A percentile compares a stretch with the other conserved stretches of the same genome.
Conservation (phyloP, 2,797 vertebrate genomes). For the Brotula barbata region DNA sequence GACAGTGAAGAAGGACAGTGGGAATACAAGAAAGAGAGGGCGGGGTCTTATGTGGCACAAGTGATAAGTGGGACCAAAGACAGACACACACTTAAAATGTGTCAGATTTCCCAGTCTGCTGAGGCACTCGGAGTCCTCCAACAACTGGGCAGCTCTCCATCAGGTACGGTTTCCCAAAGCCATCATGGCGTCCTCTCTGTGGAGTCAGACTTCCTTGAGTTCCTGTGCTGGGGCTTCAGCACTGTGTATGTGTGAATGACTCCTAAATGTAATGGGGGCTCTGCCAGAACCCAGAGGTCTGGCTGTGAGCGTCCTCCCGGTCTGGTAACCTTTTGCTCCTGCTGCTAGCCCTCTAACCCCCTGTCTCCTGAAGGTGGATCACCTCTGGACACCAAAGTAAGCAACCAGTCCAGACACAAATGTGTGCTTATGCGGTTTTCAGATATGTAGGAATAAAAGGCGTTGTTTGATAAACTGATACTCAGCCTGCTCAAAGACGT, state of each 20-base stretch:
- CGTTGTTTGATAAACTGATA: constrained; percentile 26
- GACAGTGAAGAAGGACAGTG: constrained; percentile 21
- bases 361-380: constrained; percentile 67
- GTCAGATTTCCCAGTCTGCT: neutral
- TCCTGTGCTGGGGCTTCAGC: constrained; percentile 24
- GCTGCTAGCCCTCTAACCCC: constrained; percentile 57
- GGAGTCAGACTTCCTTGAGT: constrained; percentile 60
- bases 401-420: constrained; percentile 21
- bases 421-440: constrained; percentile 17
- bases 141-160: constrained; percentile 9
- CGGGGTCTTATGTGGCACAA: neutral
- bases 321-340: constrained; percentile 70
- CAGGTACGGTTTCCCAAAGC: constrained; percentile 2
- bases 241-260: constrained; percentile 24
- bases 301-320: constrained; percentile 62
- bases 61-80: constrained; percentile 1
- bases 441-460: constrained; percentile 8
- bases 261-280: constrained; percentile 43
- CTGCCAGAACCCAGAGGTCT: constrained; percentile 67
- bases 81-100: constrained; percentile 4
- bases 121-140: neutral
- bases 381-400: constrained; percentile 55
- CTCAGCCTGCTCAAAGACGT: constrained; percentile 65
- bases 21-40: constrained; percentile 17
- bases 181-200: constrained; percentile 62